Conservation (phyloP, 1,140 invertebrate genomes). For the Tyrophagus putrescentiae region DNA sequence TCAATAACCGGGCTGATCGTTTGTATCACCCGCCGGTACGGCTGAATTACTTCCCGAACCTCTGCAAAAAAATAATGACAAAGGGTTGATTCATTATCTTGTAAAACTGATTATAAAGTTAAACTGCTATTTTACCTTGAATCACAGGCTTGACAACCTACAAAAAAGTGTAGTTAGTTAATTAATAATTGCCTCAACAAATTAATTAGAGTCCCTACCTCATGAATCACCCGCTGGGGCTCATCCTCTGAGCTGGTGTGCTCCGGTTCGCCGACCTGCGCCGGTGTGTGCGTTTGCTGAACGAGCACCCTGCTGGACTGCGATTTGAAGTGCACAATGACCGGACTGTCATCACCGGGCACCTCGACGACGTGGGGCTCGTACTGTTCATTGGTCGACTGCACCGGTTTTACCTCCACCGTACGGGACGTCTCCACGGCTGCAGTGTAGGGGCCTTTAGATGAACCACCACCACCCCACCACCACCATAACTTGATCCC, state of each 20-base stretch:
- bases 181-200: no score
- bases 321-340: slow-evolving; percentile 8
- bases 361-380: slow-evolving; percentile 15
- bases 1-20: slow-evolving; percentile 20
- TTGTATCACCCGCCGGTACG: slow-evolving; percentile 21
- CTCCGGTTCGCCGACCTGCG: slow-evolving; percentile 1
- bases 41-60: slow-evolving; percentile 18
- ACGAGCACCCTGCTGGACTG: slow-evolving; percentile 16
- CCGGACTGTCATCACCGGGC: slow-evolving; percentile 6
- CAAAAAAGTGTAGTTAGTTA: no score
- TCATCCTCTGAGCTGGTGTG: slow-evolving; percentile 17
- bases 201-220: no score
- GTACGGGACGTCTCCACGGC: slow-evolving; percentile 1
- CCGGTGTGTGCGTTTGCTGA: slow-evolving; percentile 17
- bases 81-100: background rate
- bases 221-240: slow-evolving; percentile 17
- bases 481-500: background rate
- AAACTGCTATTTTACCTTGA: slow-evolving; percentile 9
- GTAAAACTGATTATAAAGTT: background rate
- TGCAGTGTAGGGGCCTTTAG: background rate
- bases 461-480: background rate
- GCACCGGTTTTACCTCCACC: slow-evolving; percentile 15
- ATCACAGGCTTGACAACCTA: slow-evolving; percentile 18
- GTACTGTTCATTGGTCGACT: background rate
- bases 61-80: background rate